These are phyloP conservation scores for Pongo pygmaeus DNA, from an alignment of 2,113 vertebrate species.

Conservation along the genomic window DNA sequence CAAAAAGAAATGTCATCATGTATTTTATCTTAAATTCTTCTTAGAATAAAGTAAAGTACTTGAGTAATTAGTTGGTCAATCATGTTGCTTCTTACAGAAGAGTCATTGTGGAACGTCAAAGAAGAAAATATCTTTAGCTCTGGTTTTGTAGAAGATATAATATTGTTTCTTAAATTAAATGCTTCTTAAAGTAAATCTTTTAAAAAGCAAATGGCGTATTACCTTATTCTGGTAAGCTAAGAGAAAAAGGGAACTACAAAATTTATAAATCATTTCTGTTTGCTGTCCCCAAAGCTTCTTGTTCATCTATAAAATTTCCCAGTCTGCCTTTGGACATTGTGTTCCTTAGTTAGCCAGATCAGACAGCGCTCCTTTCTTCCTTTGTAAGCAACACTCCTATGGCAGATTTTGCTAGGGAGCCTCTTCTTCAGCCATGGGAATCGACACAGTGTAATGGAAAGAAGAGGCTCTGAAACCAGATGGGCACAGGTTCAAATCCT, in stretches of 20 bases:
- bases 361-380: neutral
- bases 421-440: neutral
- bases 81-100: neutral
- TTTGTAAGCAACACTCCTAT: neutral
- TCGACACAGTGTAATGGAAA: neutral
- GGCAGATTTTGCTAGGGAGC: neutral
- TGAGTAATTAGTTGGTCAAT: neutral
- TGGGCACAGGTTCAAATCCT: neutral
- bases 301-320: neutral
- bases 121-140: neutral
- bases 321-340: neutral
- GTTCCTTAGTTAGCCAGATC: neutral
- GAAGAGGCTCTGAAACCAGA: neutral
- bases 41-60: neutral
- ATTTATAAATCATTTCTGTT: neutral
- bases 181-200: neutral
- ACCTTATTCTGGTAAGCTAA: neutral
- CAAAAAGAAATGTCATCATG: neutral
- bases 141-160: constrained; percentile 1
- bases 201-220: neutral
- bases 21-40: constrained; percentile 8
- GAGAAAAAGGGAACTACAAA: neutral
- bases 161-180: neutral
- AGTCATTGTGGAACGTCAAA: neutral
- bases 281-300: neutral